Evolutionary conservation across 2,113 vertebrate genomes (phyloP), one percentile per base, ranked within the genome.

Genomic region (Kryptolebias marmoratus): DNA sequence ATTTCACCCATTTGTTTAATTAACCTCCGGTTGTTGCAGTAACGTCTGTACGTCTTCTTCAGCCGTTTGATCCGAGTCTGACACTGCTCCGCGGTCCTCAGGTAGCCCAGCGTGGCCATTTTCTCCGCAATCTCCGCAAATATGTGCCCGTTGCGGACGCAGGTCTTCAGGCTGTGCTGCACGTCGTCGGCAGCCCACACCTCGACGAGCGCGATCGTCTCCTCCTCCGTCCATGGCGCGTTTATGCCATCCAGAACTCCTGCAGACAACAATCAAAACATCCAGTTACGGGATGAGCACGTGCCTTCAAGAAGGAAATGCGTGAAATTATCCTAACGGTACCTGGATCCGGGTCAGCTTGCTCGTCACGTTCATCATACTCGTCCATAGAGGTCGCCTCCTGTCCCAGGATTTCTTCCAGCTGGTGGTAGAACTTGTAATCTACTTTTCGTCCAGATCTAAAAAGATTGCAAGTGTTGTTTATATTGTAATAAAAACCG

Each of bases 11-110:
- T 8, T 3, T 0, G 15, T 27, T 59, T 54, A 12, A 22, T 45
- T 52, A 57, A 91, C 90, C 86, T 89, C 63, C 68, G 77, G 31
- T 18, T 91, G 81, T 90, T 87, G 73, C 84, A 87, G 79, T 80
- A 79, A 0, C 87, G 88, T 39, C 90, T 72, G 73, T 91, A 93
- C 0, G 83, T 88, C 84, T 90, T 92, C 73, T 90, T 92, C 66
- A 93, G 42, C 68, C 80, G 58, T 16, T 88, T 91, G 61, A 93
- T 89, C 2, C 90, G 71, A 1, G 71, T 64, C 68, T 93, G 92
- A 79, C 90, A 93, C 86, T 91, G 90, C 77, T 93, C 90, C 0
- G 88, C 55, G 0, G 81, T 82, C 80, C 79, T 87, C 47, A 44
- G 30, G 82, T 80, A 89, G 5, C 92, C 92, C 7, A 77, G 2